These are phyloP conservation scores for Kradibia gibbosae DNA, from an alignment of 1,140 invertebrate species.

Conservation along the genomic window DNA sequence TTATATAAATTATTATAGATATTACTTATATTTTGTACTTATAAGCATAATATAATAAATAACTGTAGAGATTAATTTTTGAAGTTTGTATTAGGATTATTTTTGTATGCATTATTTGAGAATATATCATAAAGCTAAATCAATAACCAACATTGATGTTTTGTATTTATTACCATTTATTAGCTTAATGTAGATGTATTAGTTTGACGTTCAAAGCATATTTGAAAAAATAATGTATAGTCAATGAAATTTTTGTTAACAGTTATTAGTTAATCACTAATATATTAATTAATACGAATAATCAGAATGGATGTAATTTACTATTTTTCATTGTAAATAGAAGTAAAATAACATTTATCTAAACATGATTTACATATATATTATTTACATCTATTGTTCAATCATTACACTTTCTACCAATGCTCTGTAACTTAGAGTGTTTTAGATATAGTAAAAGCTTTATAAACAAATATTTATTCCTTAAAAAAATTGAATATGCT, in stretches of 20 bases:
- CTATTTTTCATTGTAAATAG: too few species aligned
- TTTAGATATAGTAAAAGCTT: too few species aligned
- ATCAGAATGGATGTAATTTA: too few species aligned
- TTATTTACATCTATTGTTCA: too few species aligned
- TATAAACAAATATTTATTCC: too few species aligned
- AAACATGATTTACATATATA: too few species aligned
- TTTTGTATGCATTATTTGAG: slow-evolving; percentile 17
- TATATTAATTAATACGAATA: too few species aligned
- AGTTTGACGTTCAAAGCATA: not conserved
- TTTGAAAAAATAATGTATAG: not conserved
- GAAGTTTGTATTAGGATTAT: slow-evolving; percentile 14
- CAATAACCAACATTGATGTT: not conserved
- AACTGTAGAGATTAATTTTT: slow-evolving; percentile 1
- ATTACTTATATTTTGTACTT: slow-evolving; percentile 20
- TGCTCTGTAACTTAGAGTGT: too few species aligned
- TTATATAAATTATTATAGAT: slow-evolving; percentile 21
- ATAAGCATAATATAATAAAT: not conserved
- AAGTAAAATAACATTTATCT: too few species aligned
- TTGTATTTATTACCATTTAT: not conserved
- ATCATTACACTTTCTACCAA: too few species aligned
- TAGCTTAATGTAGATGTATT: not conserved
- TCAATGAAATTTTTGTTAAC: not conserved
- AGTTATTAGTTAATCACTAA: too few species aligned
- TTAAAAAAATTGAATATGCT: too few species aligned
- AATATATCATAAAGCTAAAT: slow-evolving; percentile 15